A percentile compares a stretch with the other conserved stretches of the same genome.
These are phyloP conservation scores for Atrichornis clamosus DNA, from an alignment of 2,113 vertebrate genomes.

Conservation along the genomic window DNA sequence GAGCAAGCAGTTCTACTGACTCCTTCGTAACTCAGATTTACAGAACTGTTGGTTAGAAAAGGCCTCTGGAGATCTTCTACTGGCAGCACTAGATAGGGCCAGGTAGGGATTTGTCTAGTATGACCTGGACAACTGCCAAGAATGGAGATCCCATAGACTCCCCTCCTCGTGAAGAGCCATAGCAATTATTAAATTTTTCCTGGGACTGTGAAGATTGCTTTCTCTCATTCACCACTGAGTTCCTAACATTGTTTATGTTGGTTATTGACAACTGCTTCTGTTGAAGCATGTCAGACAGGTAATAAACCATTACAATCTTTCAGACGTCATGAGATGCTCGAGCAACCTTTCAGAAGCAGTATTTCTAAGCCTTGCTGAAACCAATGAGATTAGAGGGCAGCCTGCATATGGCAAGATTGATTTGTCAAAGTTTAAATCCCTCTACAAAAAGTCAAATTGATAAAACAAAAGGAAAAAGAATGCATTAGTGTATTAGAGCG, in stretches of 20 bases:
- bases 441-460: neutral
- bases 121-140: neutral
- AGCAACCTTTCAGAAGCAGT: neutral
- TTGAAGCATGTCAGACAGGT: neutral
- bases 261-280: neutral
- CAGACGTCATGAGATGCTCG: neutral
- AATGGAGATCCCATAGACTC: neutral
- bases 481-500: neutral
- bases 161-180: neutral
- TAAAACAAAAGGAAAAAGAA: neutral
- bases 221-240: neutral
- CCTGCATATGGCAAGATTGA: neutral
- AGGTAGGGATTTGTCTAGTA: neutral
- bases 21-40: neutral
- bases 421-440: neutral
- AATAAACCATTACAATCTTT: neutral
- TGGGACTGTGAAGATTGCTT: neutral
- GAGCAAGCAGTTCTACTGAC: neutral
- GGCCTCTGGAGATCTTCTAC: neutral
- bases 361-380: neutral
- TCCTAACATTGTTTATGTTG: neutral
- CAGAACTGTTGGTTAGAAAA: neutral
- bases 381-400: neutral
- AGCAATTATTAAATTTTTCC: neutral
- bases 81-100: neutral